Evolutionary conservation across 2,797 vertebrate genomes (phyloP).

Genomic region (Cryptoblepharus egeriae): DNA sequence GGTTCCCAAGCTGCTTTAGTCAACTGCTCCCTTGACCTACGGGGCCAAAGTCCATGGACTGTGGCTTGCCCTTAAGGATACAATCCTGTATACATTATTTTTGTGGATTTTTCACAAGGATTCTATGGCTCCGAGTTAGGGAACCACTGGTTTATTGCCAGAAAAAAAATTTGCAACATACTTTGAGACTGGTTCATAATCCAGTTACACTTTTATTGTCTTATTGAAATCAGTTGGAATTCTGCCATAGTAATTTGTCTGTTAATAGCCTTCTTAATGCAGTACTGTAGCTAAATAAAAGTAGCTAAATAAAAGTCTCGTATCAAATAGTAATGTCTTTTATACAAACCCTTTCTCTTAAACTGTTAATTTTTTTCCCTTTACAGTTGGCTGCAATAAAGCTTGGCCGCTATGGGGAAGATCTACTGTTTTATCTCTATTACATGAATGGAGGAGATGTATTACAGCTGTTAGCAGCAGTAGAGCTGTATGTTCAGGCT

Average conservation of each 20-base stretch:
- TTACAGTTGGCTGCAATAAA: conserved; percentile 97
- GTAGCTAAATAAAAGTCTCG: conserved; percentile 3
- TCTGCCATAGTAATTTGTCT: not conserved
- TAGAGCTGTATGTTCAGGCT: conserved; percentile 94
- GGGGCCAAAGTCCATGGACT: too few relatives aligned
- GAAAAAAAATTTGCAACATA: conserved; percentile 41
- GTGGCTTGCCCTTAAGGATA: too few relatives aligned
- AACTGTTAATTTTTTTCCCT: conserved; percentile 59
- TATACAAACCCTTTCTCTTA: not conserved
- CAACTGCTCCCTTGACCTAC: too few relatives aligned
- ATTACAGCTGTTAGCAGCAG: conserved; percentile 98
- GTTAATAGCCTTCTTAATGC: conserved; percentile 9
- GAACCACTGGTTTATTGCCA: not conserved
- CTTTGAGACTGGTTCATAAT: not conserved
- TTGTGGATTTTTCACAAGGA: too few relatives aligned
- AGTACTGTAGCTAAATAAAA: not conserved
- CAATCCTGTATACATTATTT: too few relatives aligned
- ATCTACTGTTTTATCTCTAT: conserved; percentile 99
- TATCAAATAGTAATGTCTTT: conserved; percentile 5
- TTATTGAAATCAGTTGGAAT: not conserved
- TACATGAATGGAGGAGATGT: conserved; percentile 99
- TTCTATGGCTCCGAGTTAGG: too few relatives aligned
- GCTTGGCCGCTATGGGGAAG: conserved; percentile 98
- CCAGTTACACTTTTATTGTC: conserved; percentile 1
- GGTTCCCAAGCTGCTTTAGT: too few relatives aligned